Evolutionary conservation across 1,140 invertebrate genomes (phyloP), one percentile per base, ranked within the genome.

Genomic region (Himalopsyche phryganea): DNA sequence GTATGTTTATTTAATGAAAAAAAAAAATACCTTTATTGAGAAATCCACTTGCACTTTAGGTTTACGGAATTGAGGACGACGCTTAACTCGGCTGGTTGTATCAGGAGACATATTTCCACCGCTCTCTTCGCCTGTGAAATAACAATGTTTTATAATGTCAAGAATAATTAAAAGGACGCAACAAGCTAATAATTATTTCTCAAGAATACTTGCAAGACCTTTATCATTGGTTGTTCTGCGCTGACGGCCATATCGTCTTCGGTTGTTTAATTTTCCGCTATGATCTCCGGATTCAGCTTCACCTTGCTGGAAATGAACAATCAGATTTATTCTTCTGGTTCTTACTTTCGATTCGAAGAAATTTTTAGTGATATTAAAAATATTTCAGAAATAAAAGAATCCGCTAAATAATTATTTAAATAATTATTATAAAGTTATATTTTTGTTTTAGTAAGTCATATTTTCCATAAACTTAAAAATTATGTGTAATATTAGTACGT

Each of bases 41-140:
- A 77, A 77, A 54, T 76, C 74, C 32, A 76, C 72, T 18, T 68
- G 69, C 0, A 69, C 71, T 4, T 69, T 69, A 5, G 66, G 64
- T 9, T 69, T 67, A n/a, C 70, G 69, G 1, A 69, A 68, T 2
- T 66, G 66, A 14, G 63, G 61, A 23, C 66, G 65, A 10, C 44
- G 50, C 23, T 49, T 55, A 17, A 58, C 46, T n/a, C 14, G 18
- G 18, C 52, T 52, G 18, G 62, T 64, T 4, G 62, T 60, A 53
- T 64, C 62, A 9, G 62, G 62, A 36, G 62, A 60, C n/a, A 60
- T 45, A 53, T 63, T 63, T 9, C 53, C 57, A 48, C 47, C 61
- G 50, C 60, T 63, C 19, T 63, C 60, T 11, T 32, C 52, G 13
- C 52, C 52, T 28, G n/a, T n/a, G n/a, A 28, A 28, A 28, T 28